These are phyloP conservation scores for Dicyrtomina minuta DNA, from an alignment of 2,888 invertebrate genomes.

Conservation along the genomic window DNA sequence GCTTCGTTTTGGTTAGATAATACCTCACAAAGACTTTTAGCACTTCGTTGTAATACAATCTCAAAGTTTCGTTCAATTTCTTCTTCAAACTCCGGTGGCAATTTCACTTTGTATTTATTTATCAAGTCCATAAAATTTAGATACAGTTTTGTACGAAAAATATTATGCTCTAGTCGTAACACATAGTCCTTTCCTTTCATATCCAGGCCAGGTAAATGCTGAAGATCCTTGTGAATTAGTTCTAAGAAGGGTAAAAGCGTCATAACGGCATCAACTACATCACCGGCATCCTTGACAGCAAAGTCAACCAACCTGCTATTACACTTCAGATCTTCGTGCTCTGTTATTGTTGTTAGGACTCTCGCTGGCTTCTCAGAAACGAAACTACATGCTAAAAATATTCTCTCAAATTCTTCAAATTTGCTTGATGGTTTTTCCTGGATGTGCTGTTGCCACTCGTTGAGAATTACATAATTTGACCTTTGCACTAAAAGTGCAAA, in stretches of 20 bases:
- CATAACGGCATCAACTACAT: background rate
- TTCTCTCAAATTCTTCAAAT: constrained; percentile 40
- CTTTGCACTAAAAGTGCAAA: constrained; percentile 43
- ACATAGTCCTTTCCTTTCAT: constrained; percentile 24
- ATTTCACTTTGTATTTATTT: background rate
- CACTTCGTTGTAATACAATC: constrained; percentile 15
- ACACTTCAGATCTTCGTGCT: too few relatives aligned
- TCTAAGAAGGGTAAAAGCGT: constrained; percentile 5
- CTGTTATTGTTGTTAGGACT: background rate
- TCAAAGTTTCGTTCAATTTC: constrained; percentile 39
- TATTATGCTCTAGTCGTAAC: constrained; percentile 30
- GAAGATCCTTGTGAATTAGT: constrained; percentile 32
- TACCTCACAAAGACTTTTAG: background rate
- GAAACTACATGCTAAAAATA: constrained; percentile 38
- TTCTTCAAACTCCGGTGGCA: constrained; percentile 28
- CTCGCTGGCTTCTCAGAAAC: constrained; percentile 6
- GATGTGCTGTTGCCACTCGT: constrained; percentile 23
- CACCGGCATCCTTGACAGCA: background rate
- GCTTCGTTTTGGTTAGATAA: background rate
- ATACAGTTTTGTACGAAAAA: constrained; percentile 33
- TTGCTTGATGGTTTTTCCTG: background rate
- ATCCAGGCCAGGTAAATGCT: constrained; percentile 27
- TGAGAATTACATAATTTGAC: constrained; percentile 38
- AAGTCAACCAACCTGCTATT: constrained; percentile 8
- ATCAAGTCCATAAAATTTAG: background rate